Evolutionary conservation across 1,140 invertebrate species (phyloP), one percentile per base, ranked within the genome.

Genomic region (Portunus trituberculatus): DNA sequence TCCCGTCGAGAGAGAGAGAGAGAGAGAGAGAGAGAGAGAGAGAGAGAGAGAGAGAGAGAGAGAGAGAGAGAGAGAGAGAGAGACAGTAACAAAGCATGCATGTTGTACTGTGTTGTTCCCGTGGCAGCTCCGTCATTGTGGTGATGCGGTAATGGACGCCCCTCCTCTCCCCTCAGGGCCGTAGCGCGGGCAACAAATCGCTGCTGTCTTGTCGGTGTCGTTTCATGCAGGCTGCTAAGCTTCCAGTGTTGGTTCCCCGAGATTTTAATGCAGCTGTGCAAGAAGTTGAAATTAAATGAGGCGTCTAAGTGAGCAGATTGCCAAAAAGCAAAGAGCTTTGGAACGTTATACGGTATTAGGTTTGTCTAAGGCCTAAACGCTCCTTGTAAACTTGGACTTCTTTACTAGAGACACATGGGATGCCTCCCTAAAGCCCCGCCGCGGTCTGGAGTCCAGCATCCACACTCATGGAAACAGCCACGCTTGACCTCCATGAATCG

Each of bases 31-130:
- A 84, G 83, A 84, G 83, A 84, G 83, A 84, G 83, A 32, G 31
- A 59, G 52, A 59, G 52, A 59, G 52, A 59, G 52, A 59, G 52
- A 59, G 52, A 59, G 52, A 59, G 52, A 59, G 52, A 76, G 67
- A 76, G 67, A 76, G 67, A 76, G 67, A 76, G 67, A 76, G 67
- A 76, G 67, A 76, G 67, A 76, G 67, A 76, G 25, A 76, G 67
- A 8, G 67, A 76, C 12, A n/a, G 67, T 20, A 25, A 76, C 12
- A 76, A 7, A n/a, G 67, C 20, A n/a, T 76, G 67, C 16, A 20
- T 76, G 67, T n/a, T n/a, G 67, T 76, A 20, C 20, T 20, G 67
- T 76, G 67, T 76, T 76, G 67, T 76, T 76, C 67, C n/a, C 67
- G 4, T 20, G 6, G 67, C 67, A n/a, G 8, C 6, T 25, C 12